A percentile compares a stretch with the other conserved stretches of the same genome.
Conservation (phyloP, 2,113 vertebrate genomes). For the Plectropomus leopardus region DNA sequence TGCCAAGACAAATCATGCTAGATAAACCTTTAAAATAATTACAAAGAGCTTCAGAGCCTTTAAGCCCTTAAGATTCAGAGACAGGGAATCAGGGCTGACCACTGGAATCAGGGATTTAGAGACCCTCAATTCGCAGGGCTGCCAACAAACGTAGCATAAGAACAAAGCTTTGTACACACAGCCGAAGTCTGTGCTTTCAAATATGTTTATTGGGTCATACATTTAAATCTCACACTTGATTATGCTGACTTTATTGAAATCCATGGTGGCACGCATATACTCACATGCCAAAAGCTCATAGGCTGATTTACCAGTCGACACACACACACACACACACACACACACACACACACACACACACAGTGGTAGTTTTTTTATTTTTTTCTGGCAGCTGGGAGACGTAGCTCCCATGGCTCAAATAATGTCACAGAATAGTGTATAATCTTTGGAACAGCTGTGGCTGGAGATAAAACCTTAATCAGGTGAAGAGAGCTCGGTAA, state of each 20-base stretch:
- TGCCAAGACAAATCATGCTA: conserved; percentile 60
- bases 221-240: conserved; percentile 19
- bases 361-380: neutral
- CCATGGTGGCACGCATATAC: neutral
- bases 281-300: conserved; percentile 6
- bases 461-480: conserved; percentile 77
- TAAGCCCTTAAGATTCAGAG: conserved; percentile 65
- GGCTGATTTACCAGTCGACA: conserved; percentile 24
- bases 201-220: conserved; percentile 16
- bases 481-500: conserved; percentile 66
- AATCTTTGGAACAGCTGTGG: conserved; percentile 73
- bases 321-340: conserved; percentile 3
- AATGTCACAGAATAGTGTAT: conserved; percentile 64
- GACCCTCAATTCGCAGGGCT: conserved; percentile 60
- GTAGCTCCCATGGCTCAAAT: conserved; percentile 61
- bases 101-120: conserved; percentile 65
- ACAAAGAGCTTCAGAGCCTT: conserved; percentile 59
- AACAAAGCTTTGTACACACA: conserved; percentile 51
- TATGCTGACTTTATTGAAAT: conserved; percentile 23
- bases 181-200: conserved; percentile 14
- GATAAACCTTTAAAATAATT: conserved; percentile 76
- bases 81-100: conserved; percentile 61
- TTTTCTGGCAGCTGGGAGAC: conserved; percentile 59
- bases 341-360: neutral
- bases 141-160: conserved; percentile 52